These are phyloP conservation scores for Melanotaenia boesemani DNA, from an alignment of 2,797 vertebrate species.

Conservation along the genomic window DNA sequence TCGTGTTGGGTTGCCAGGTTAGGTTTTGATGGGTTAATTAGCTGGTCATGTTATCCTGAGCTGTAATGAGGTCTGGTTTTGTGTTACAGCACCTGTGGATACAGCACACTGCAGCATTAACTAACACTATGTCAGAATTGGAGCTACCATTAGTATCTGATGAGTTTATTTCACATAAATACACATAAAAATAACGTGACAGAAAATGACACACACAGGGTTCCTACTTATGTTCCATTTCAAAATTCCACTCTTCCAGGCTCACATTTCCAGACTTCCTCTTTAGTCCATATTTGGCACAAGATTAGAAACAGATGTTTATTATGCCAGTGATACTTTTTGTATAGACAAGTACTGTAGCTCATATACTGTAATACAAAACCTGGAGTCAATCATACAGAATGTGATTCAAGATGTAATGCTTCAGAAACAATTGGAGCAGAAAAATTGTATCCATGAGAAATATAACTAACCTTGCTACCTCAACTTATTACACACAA, in stretches of 20 bases:
- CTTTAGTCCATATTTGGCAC: not conserved
- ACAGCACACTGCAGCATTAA: slow-evolving; percentile 28
- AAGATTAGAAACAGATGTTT: not conserved
- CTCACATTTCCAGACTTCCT: not conserved
- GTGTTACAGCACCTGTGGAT: slow-evolving; percentile 50
- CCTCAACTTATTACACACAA: not conserved
- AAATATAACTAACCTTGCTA: not conserved
- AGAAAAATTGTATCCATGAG: not conserved
- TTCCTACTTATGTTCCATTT: not conserved
- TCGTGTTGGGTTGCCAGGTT: slow-evolving; percentile 68
- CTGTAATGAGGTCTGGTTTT: slow-evolving; percentile 64
- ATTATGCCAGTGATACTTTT: not conserved
- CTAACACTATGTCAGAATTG: slow-evolving; percentile 13
- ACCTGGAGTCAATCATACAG: not conserved
- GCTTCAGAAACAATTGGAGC: not conserved
- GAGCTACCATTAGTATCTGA: not conserved
- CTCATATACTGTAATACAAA: not conserved
- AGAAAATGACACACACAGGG: not conserved
- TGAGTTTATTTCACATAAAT: not conserved
- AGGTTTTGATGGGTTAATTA: slow-evolving; percentile 60
- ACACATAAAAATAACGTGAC: not conserved
- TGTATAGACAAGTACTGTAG: not conserved
- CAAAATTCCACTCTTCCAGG: not conserved
- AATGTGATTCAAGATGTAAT: not conserved
- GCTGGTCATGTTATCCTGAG: slow-evolving; percentile 64